These are phyloP conservation scores for Cyphomyrus plagiostoma DNA, from an alignment of 2,113 vertebrate genomes.

Conservation along the genomic window DNA sequence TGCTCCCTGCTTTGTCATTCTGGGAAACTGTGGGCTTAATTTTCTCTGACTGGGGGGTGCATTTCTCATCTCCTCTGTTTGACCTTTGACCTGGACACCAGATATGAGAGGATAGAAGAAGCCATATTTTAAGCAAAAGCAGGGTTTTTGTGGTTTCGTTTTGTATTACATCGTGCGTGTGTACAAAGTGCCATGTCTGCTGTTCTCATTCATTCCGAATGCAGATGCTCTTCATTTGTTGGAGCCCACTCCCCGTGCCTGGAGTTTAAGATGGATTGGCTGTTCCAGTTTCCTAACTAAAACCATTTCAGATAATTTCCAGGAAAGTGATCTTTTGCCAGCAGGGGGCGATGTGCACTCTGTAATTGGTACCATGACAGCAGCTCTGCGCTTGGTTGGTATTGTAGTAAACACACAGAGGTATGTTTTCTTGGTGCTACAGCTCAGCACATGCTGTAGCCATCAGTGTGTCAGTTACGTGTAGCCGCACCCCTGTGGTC, in stretches of 20 bases:
- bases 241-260: not conserved
- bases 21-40: not conserved
- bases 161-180: not conserved
- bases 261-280: not conserved
- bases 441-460: not conserved
- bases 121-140: constrained; percentile 11
- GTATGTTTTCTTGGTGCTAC: not conserved
- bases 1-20: not conserved
- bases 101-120: not conserved
- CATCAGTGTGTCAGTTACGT: not conserved
- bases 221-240: not conserved
- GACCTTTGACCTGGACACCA: not conserved
- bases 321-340: constrained; percentile 6
- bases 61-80: not conserved
- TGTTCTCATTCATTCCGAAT: not conserved
- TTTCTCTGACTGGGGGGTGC: not conserved
- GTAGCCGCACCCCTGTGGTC: not conserved
- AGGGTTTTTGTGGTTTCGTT: not conserved
- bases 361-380: not conserved
- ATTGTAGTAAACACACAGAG: not conserved
- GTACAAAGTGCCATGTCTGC: not conserved
- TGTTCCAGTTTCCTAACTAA: not conserved
- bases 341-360: not conserved
- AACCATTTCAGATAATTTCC: not conserved
- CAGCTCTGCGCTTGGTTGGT: not conserved